Base-by-base conservation (phyloP, 2,113 vertebrate species). In the Mustela lutreola region DNA sequence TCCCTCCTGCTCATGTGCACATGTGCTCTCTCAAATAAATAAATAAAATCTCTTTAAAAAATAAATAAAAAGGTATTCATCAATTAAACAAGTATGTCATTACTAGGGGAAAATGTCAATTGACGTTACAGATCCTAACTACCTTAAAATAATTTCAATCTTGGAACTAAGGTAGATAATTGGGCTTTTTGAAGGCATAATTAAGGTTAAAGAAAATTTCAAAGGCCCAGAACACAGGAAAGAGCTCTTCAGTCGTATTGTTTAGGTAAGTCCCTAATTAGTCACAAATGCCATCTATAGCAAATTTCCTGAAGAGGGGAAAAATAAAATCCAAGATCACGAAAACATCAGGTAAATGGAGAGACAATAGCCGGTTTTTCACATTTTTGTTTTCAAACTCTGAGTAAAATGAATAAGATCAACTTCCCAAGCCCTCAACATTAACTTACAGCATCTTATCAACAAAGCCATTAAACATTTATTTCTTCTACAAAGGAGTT, bases 301-400 rank as follows among this genome's bases (percentile, higher is more conserved):
- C 50, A 76, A 95, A 94, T 90, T 90, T 90, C 62, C 60, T 90
- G 9, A 86, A 78, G 16, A 84, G 58, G 1, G 9, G 3, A 16
- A 95, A 81, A 83, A 36, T 63, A 88, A 85, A 95, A 92, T 58
- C 36, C 48, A 50, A 95, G 94, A 65, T 45, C 5, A 1, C 83
- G 53, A 96, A 94, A 94, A 93, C 19, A 96, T 53, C 70, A 93
- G 93, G 31, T n/a, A 19, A 94, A 89, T 9, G 7, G 93, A 93
- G 19, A 85, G 45, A 48, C 31, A 63, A 91, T 1, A 63, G 11
- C 62, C 22, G 16, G 21, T n/a, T 92, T 81, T 86, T 50, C 65
- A 80, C 11, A 79, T 36, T 90, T 82, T 75, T 76, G 7, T 50
- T 83, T 97, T 93, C 50, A 48, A 82, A 82, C 24, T 91, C 36